A percentile compares a stretch with the other conserved stretches of the same genome.
Conservation (phyloP, 2,888 invertebrate genomes). For the Drosophila histrio region DNA sequence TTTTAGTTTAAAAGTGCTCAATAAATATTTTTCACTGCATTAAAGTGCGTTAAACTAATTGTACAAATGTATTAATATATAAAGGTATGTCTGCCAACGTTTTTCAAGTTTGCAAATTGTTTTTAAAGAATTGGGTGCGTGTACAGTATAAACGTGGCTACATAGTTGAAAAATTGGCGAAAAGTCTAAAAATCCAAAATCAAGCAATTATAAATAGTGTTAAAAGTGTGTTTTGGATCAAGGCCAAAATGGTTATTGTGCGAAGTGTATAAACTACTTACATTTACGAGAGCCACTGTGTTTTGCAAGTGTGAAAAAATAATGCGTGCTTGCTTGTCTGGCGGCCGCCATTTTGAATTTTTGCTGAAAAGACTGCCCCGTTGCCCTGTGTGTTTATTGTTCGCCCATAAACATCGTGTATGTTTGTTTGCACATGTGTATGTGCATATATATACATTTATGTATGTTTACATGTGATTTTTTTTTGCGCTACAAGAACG, state of each 20-base stretch:
- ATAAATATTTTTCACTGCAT: slow-evolving; percentile 35
- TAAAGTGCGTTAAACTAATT: slow-evolving; percentile 56
- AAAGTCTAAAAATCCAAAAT: neutral
- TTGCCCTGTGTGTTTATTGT: slow-evolving; percentile 44
- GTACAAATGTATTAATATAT: slow-evolving; percentile 67
- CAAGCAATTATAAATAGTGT: neutral
- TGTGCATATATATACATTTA: slow-evolving; percentile 7
- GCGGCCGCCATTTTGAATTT: slow-evolving; percentile 71
- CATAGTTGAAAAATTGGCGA: slow-evolving; percentile 2
- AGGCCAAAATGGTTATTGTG: neutral
- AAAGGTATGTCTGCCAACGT: slow-evolving; percentile 61
- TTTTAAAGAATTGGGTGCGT: slow-evolving; percentile 13
- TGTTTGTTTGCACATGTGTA: slow-evolving; percentile 27
- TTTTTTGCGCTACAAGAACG: slow-evolving; percentile 3
- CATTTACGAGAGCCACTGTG: neutral
- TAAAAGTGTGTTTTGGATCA: neutral
- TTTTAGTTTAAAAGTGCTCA: slow-evolving; percentile 62
- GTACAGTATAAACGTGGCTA: slow-evolving; percentile 66
- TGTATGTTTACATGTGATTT: slow-evolving; percentile 35
- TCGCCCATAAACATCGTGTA: slow-evolving; percentile 30
- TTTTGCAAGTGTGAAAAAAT: slow-evolving; percentile 39
- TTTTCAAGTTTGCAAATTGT: neutral
- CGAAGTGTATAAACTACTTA: neutral
- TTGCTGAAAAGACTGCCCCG: slow-evolving; percentile 29
- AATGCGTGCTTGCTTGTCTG: slow-evolving; percentile 54